Percentiles rank a stretch among this genome's conserved stretches.
These are phyloP conservation scores for Drosophila biarmipes DNA, from an alignment of 1,140 invertebrate genomes.

Conservation along the genomic window DNA sequence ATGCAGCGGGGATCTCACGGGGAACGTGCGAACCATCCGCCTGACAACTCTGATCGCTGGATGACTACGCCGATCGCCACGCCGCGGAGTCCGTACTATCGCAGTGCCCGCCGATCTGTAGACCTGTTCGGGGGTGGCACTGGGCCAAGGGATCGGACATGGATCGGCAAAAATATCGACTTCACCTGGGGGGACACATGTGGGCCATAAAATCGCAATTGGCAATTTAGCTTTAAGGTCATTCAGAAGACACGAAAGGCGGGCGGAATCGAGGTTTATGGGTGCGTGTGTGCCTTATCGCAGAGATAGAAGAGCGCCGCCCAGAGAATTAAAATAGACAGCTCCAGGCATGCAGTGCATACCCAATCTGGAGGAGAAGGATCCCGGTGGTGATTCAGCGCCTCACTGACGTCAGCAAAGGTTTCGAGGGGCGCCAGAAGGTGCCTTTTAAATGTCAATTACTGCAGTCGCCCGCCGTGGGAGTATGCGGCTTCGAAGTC, in stretches of 20 bases:
- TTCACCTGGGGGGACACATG: constrained; percentile 47
- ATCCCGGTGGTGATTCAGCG: constrained; percentile 29
- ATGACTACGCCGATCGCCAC: no score
- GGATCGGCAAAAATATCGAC: constrained; percentile 18
- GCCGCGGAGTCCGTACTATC: constrained; percentile 45
- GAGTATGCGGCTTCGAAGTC: constrained; percentile 30
- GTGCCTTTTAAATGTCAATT: constrained; percentile 65
- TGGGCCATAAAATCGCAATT: constrained; percentile 69
- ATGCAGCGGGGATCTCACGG: constrained; percentile 47
- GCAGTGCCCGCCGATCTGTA: constrained; percentile 16
- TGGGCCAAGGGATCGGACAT: constrained; percentile 29
- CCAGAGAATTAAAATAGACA: constrained; percentile 55
- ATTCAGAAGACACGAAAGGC: constrained; percentile 40
- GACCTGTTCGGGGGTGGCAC: constrained; percentile 5
- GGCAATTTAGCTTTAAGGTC: constrained; percentile 70
- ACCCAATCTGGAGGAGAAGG: constrained; percentile 43
- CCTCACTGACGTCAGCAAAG: constrained; percentile 42
- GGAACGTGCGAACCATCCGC: constrained; percentile 68
- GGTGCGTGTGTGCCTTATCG: constrained; percentile 77
- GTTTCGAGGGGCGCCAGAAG: constrained; percentile 50
- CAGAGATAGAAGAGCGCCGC: constrained; percentile 64
- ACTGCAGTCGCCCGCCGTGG: constrained; percentile 42
- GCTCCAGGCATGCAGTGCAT: constrained; percentile 59
- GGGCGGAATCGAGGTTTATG: constrained; percentile 66
- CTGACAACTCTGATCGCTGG: constrained; percentile 30